phyloP scores from a whole-genome alignment of 2,888 invertebrate species.

The Atethmia centrago region DNA sequence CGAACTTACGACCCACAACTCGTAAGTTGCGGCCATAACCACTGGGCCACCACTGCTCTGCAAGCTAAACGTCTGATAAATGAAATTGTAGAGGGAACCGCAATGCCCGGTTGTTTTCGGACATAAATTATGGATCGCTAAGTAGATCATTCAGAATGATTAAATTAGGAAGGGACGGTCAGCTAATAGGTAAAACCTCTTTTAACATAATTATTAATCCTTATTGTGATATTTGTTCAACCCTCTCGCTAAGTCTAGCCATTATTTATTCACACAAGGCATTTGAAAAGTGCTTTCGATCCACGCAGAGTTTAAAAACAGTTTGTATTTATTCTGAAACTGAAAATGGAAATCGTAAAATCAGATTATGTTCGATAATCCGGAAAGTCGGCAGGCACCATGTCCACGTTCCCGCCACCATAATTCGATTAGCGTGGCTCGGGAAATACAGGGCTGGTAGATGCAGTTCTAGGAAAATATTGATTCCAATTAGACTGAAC shows the following conservation, averaged over 20 bases:
- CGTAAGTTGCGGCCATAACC: too few species aligned
- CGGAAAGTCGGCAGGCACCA: constrained; percentile 24
- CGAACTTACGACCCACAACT: too few species aligned
- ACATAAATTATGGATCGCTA: neutral
- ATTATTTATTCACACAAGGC: neutral
- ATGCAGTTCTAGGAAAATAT: neutral
- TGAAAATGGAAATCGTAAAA: constrained; percentile 33
- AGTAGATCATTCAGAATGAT: neutral
- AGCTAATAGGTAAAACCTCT: neutral
- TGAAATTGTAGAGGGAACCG: neutral
- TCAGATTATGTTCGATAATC: constrained; percentile 47
- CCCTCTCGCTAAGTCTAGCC: too few species aligned
- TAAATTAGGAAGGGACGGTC: neutral
- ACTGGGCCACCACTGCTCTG: too few species aligned
- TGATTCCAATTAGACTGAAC: neutral
- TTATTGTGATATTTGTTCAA: neutral
- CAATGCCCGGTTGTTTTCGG: neutral
- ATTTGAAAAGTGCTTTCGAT: constrained; percentile 9
- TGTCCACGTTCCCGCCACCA: neutral
- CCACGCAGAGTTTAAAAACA: neutral
- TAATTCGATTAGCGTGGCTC: constrained; percentile 40
- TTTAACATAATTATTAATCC: neutral
- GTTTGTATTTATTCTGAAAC: constrained; percentile 25
- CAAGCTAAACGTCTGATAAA: too few species aligned
- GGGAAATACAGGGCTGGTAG: constrained; percentile 23